Evolutionary conservation across 2,797 vertebrate genomes (phyloP).

Genomic region (Bothrops alternatus): DNA sequence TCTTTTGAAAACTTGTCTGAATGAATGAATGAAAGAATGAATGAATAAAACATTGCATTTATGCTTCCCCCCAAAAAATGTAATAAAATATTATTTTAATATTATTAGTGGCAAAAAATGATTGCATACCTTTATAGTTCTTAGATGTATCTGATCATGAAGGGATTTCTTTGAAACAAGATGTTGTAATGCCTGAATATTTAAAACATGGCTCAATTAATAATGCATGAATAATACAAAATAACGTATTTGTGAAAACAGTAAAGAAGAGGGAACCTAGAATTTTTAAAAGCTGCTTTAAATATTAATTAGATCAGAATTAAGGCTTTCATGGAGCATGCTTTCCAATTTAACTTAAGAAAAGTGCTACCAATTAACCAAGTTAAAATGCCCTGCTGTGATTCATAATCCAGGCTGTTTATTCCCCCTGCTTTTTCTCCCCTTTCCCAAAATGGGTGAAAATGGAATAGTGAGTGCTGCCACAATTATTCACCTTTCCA

Average conservation of each 20-base stretch:
- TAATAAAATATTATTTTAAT: background rate
- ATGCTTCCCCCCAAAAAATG: background rate
- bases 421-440: background rate
- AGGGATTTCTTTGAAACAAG: background rate
- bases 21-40: background rate
- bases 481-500: background rate
- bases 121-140: background rate
- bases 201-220: slow-evolving; percentile 36
- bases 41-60: background rate
- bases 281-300: slow-evolving; percentile 42
- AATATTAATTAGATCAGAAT: slow-evolving; percentile 44
- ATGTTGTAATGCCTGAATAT: background rate
- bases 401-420: background rate
- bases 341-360: slow-evolving; percentile 12
- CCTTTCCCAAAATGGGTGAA: background rate
- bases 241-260: slow-evolving; percentile 31
- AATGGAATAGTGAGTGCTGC: background rate
- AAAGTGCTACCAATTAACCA: background rate
- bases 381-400: background rate
- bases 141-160: background rate
- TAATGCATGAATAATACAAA: background rate
- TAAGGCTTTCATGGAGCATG: slow-evolving; percentile 32
- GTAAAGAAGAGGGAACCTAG: slow-evolving; percentile 36
- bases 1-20: background rate
- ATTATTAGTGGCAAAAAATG: background rate